Evolutionary conservation across 2,888 invertebrate species (phyloP).

Genomic region (Neoascia interrupta): DNA sequence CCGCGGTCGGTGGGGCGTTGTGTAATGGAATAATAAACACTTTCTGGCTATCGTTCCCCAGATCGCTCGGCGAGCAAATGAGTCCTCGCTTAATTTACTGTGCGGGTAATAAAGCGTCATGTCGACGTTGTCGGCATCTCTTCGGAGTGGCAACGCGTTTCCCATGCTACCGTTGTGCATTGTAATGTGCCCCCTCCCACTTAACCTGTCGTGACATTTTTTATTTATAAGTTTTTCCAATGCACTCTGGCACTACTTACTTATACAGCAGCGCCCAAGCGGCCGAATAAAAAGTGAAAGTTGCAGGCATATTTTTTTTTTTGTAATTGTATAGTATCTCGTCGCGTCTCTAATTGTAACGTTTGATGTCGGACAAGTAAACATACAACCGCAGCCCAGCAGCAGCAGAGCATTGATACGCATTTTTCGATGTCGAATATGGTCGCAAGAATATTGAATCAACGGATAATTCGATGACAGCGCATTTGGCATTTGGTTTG

Average conservation of each 20-base stretch:
- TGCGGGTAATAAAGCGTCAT: conserved; percentile 54
- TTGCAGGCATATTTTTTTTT: conserved; percentile 46
- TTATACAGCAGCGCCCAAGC: conserved; percentile 6
- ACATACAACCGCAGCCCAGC: conserved; percentile 27
- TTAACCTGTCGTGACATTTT: conserved; percentile 67
- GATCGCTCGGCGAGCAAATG: conserved; percentile 29
- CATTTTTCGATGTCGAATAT: conserved; percentile 30
- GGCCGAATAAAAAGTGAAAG: conserved; percentile 64
- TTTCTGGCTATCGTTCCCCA: conserved; percentile 40
- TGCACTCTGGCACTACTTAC: conserved; percentile 35
- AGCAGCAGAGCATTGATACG: conserved; percentile 11
- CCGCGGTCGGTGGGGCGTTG: conserved; percentile 21
- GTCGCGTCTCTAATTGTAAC: conserved; percentile 50
- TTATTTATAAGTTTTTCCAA: conserved; percentile 60
- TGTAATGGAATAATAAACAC: conserved; percentile 66
- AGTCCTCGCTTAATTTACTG: conserved; percentile 56
- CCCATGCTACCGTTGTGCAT: conserved; percentile 62
- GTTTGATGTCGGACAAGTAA: conserved; percentile 26
- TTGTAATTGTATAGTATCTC: conserved; percentile 33
- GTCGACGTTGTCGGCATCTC: conserved; percentile 19
- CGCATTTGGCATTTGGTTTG: conserved; percentile 45
- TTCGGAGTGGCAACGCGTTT: conserved; percentile 44
- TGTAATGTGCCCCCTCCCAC: conserved; percentile 35
- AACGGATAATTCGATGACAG: conserved; percentile 8
- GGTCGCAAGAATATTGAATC: conserved; percentile 13